Evolutionary conservation across 2,888 invertebrate genomes (phyloP).

Genomic region (Lydus trimaculatus): DNA sequence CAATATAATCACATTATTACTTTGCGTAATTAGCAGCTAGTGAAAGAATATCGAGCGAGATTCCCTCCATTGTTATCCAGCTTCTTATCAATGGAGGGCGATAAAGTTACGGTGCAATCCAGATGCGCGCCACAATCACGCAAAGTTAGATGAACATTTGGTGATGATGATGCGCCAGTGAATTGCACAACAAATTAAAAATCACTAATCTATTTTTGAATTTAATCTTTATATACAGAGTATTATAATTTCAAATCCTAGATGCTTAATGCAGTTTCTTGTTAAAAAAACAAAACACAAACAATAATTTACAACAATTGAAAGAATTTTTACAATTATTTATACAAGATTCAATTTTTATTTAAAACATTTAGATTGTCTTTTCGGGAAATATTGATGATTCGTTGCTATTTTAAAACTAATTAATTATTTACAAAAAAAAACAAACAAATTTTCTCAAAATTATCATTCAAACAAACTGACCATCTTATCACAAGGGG

Average conservation of each 20-base stretch:
- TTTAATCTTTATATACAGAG: conserved; percentile 23
- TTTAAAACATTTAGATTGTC: conserved; percentile 49
- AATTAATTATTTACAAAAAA: conserved; percentile 14
- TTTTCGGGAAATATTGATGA: conserved; percentile 43
- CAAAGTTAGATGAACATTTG: too few species aligned
- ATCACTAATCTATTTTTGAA: conserved; percentile 18
- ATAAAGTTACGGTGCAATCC: background rate
- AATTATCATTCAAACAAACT: background rate
- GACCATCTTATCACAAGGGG: background rate
- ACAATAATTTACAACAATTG: conserved; percentile 36
- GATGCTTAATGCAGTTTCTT: conserved; percentile 56
- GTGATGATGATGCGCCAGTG: background rate
- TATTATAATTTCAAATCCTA: conserved; percentile 55
- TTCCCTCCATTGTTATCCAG: conserved; percentile 30
- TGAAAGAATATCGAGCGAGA: conserved; percentile 48
- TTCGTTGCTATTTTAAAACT: conserved; percentile 44
- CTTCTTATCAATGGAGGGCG: conserved; percentile 15
- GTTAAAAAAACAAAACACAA: conserved; percentile 40
- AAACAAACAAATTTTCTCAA: conserved; percentile 13
- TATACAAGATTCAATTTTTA: conserved; percentile 22
- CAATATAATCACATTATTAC: conserved; percentile 41
- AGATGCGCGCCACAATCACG: background rate
- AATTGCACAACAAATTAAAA: background rate
- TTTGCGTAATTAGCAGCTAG: conserved; percentile 38
- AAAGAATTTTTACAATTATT: conserved; percentile 36